Evolutionary conservation across 1,140 invertebrate species (phyloP), one percentile per base, ranked within the genome.

Genomic region (Drosophila malerkotliana): DNA sequence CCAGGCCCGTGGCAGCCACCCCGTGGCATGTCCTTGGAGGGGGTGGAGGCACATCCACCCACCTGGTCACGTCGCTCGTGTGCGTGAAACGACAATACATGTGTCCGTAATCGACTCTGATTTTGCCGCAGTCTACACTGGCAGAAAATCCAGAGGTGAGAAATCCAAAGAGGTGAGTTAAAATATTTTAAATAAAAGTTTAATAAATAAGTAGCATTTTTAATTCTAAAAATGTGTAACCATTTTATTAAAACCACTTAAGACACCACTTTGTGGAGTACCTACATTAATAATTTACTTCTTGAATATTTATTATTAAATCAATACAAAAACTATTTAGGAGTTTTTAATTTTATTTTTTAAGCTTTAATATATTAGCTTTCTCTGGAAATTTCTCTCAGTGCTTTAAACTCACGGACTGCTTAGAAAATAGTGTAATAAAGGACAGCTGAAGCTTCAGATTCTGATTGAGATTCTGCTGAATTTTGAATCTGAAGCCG

Each of bases 371-470:
- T 12, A 4, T 37, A 37, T 37, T 4, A 37, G 3, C 12, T 14
- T 18, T 2, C 9, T 18, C 4, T 1, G 0, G 6, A 3, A 18
- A 7, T 59, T 64, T 49, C 28, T 39, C 7, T 6, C 2, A 66
- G 63, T 66, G 63, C 0, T 37, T 37, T 37, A n/a, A 24, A n/a
- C 12, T 4, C 14, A 1, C 55, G 45, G 24, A 39, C 69, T 73
- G 72, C 53, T 57, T 74, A 41, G 60, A 72, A 54, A 81, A 82
- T 87, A 87, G 82, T 87, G 83, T 87, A 87, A 87, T 87, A 87
- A 88, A 88, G 82, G 81, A 68, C 77, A 84, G 74, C 82, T 77
- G 73, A 85, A 77, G 24, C 61, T 37, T 28, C 54, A 44, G 41
- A 14, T 18, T 44, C 41, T 15, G 41, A 44, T 44, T 44, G 45